Percentiles rank a stretch among this genome's conserved stretches.
phyloP scores from a whole-genome alignment of 2,888 invertebrate genomes.

The Aphodius sticticus region DNA sequence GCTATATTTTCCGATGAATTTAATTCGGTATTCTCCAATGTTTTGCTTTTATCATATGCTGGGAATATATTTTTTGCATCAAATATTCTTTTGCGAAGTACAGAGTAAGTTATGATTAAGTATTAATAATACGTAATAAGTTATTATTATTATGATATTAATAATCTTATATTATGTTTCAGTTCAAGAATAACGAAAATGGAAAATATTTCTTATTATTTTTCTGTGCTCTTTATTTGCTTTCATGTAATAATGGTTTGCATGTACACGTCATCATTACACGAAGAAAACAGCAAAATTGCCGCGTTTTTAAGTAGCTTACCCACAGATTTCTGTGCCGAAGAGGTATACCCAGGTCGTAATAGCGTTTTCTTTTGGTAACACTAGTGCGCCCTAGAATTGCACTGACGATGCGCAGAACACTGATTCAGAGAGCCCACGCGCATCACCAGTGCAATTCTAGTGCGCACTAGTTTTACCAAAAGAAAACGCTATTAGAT shows the following conservation, averaged over 20 bases:
- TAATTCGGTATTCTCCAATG: slow-evolving; percentile 33
- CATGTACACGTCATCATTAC: slow-evolving; percentile 36
- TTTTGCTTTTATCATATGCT: slow-evolving; percentile 35
- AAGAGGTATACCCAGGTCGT: slow-evolving; percentile 28
- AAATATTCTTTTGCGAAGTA: slow-evolving; percentile 31
- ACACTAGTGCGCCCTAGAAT: too few species aligned
- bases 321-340: slow-evolving; percentile 31
- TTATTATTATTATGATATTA: too few species aligned
- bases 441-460: too few species aligned
- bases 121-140: slow-evolving; percentile 21
- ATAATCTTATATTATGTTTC: background rate
- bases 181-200: background rate
- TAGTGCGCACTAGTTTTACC: too few species aligned
- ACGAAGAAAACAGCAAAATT: slow-evolving; percentile 38
- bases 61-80: slow-evolving; percentile 39
- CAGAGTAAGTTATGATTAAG: slow-evolving; percentile 35
- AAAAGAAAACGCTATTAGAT: too few species aligned
- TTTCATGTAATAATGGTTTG: slow-evolving; percentile 37
- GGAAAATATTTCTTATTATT: slow-evolving; percentile 31
- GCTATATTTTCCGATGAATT: slow-evolving; percentile 33
- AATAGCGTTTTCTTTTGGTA: too few species aligned
- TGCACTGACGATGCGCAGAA: too few species aligned
- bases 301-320: slow-evolving; percentile 31
- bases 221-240: slow-evolving; percentile 30
- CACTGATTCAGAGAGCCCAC: too few species aligned